Conservation (phyloP, 2,797 vertebrate species). For the Sebastes nivosus region DNA sequence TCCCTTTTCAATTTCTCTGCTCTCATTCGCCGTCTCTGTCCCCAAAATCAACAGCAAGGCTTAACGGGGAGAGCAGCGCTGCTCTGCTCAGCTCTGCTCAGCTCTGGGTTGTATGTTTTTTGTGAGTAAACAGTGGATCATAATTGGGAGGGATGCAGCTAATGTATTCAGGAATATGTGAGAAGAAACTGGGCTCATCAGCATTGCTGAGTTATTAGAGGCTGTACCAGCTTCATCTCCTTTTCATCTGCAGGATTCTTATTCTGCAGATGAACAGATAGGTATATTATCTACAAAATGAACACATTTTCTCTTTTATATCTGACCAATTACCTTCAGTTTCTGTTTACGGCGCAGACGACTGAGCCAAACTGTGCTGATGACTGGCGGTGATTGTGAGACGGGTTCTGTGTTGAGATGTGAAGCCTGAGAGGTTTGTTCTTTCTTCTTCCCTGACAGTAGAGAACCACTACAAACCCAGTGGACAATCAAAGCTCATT, state of each 20-base stretch:
- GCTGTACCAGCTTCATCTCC: background rate
- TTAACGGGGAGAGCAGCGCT: constrained; percentile 23
- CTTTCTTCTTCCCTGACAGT: constrained; percentile 66
- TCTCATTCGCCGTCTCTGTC: constrained; percentile 70
- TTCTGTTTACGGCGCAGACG: background rate
- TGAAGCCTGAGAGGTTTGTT: constrained; percentile 10
- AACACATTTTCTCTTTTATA: constrained; percentile 5
- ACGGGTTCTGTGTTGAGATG: background rate
- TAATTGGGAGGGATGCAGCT: constrained; percentile 48
- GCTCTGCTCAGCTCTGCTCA: constrained; percentile 1
- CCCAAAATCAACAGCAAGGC: constrained; percentile 70
- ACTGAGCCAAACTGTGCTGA: background rate
- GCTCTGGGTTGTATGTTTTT: constrained; percentile 61
- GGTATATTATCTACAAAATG: constrained; percentile 23
- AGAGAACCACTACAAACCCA: constrained; percentile 86
- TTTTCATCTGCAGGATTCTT: constrained; percentile 41
- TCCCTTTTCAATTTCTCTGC: constrained; percentile 65
- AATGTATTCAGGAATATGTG: constrained; percentile 40
- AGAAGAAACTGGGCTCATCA: constrained; percentile 11
- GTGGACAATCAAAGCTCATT: constrained; percentile 86
- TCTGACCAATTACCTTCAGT: constrained; percentile 4
- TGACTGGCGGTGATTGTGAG: background rate
- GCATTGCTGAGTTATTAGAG: constrained; percentile 11
- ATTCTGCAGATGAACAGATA: constrained; percentile 22
- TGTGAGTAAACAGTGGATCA: constrained; percentile 50